Conservation (phyloP, 2,113 vertebrate genomes). For the Jacana jacana region DNA sequence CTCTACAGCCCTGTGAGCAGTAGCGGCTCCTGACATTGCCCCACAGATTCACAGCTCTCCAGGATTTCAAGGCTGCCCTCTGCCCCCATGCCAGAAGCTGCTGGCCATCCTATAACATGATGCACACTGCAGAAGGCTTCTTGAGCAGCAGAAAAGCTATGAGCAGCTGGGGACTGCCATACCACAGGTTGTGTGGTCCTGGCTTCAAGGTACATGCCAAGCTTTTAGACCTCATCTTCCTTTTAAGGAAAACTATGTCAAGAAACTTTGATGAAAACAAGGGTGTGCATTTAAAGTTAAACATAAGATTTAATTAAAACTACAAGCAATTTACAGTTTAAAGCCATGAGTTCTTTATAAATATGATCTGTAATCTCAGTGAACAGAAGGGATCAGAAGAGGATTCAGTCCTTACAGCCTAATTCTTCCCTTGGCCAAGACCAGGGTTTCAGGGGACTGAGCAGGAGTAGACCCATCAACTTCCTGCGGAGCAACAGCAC, state of each 20-base stretch:
- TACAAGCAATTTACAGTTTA: background rate
- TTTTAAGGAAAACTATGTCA: background rate
- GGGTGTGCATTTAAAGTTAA: background rate
- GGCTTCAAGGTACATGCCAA: background rate
- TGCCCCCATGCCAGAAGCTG: background rate
- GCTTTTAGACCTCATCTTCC: background rate
- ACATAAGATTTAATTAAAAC: background rate
- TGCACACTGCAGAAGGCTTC: background rate
- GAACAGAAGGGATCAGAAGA: background rate
- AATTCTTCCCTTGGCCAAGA: background rate
- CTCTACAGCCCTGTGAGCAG: background rate
- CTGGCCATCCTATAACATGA: background rate
- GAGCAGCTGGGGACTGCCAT: background rate
- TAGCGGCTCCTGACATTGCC: constrained; percentile 22
- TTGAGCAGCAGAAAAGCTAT: background rate
- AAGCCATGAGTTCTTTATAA: background rate
- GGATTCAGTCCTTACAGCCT: background rate
- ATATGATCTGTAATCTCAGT: background rate
- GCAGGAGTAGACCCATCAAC: background rate
- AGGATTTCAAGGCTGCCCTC: background rate
- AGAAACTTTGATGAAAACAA: background rate
- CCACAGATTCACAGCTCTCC: background rate
- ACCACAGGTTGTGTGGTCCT: background rate
- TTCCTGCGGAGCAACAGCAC: background rate
- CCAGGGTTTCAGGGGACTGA: background rate